Base-by-base conservation (phyloP, 1,140 invertebrate species). In the Cyclina sinensis region DNA sequence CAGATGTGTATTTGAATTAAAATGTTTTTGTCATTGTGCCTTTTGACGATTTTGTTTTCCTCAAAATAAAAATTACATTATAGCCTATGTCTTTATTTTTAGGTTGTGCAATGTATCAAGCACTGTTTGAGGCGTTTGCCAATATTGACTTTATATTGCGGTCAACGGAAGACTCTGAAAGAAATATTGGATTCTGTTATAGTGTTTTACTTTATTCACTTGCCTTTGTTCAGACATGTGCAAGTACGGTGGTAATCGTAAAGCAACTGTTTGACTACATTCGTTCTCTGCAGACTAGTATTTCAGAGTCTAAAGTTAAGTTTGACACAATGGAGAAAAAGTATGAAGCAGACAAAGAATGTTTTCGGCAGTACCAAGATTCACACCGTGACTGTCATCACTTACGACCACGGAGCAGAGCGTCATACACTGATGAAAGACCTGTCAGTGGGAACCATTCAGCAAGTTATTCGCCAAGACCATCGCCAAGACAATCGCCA, bases 91-190 rank as follows among this genome's bases (percentile, higher is more conserved):
- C 43, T 43, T 62, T 62, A 27, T 62, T 62, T 27, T 4, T 24
- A 62, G 57, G 57, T 62, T 62, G 4, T n/a, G 57, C 57, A 14
- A 62, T 62, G 57, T 62, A 62, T 27, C 57, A 62, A n/a, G 21
- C 57, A 27, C n/a, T 62, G 24, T 62, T 27, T 14, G 57, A 62
- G 24, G 24, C 57, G 0, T 11, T 62, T 11, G 57, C 27, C 1
- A 62, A 62, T 27, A 7, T 62, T 9, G 57, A 62, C 14, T 1
- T 62, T 9, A 62, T n/a, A 7, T 62, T n/a, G 27, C 57, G 57
- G 9, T 7, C 2, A 11, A 7, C 57, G n/a, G 57, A 62, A 62
- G 9, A 62, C 27, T 11, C n/a, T 1, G 1, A 1, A 7, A 14
- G 24, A 1, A 24, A 62, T n/a, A 14, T 62, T 27, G 57, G 57